These are phyloP conservation scores for Balearica regulorum DNA, from an alignment of 2,797 vertebrate genomes.

Conservation along the genomic window DNA sequence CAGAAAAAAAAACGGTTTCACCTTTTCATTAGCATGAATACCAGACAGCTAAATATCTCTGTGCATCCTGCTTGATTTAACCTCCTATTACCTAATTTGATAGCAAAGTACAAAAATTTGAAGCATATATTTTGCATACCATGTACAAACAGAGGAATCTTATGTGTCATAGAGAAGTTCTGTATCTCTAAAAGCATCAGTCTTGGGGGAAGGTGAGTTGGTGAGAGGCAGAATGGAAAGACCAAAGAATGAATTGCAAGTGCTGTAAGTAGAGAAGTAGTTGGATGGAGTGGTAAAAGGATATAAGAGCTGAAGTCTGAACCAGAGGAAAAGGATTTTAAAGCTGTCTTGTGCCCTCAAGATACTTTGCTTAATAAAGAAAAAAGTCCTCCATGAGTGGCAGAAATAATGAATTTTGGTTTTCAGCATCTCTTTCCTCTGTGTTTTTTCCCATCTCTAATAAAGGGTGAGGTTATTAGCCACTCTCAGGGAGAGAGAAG, in stretches of 20 bases:
- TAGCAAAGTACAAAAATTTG: background rate
- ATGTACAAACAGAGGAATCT: background rate
- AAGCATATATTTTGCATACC: background rate
- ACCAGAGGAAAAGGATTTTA: constrained; percentile 14
- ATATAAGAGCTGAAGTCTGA: background rate
- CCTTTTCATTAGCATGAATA: background rate
- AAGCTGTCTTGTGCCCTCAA: constrained; percentile 24
- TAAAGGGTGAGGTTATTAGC: constrained; percentile 35
- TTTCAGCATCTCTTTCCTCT: constrained; percentile 32
- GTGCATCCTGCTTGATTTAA: background rate
- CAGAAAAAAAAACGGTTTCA: background rate
- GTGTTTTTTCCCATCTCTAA: constrained; percentile 5
- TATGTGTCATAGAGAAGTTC: background rate
- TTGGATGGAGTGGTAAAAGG: background rate
- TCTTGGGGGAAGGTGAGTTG: background rate
- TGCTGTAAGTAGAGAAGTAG: background rate
- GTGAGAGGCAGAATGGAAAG: background rate
- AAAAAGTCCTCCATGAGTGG: constrained; percentile 2
- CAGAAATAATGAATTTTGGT: constrained; percentile 47
- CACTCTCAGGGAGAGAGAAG: background rate
- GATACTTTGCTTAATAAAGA: background rate
- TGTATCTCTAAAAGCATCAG: background rate
- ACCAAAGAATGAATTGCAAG: background rate
- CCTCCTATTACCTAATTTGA: background rate
- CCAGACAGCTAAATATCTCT: background rate